Base-by-base conservation (phyloP, 2,113 vertebrate genomes). In the Aix galericulata region DNA sequence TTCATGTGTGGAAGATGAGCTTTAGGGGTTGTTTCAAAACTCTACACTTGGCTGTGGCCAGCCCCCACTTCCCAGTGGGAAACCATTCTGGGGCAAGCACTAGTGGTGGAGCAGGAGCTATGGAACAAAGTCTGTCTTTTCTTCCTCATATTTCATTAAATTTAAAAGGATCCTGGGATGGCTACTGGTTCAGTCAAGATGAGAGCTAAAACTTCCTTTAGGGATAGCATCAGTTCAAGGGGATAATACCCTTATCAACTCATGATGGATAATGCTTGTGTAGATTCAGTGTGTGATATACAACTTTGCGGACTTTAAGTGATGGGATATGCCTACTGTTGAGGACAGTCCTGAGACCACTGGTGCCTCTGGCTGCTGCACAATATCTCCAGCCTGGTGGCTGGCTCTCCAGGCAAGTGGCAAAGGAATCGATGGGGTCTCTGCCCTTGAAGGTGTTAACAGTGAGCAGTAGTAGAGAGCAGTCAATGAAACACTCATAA, bases 61-160 rank as follows among this genome's bases (percentile, higher is more conserved):
- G 12, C 9, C 12, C 13, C 6, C 3, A 13, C 13, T 26, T 26
- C 15, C 17, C 0, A 0, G 4, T 17, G 22, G 55, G 56, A 83
- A 8, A 56, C 29, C 2, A 6, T 68, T 60, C 14, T 34, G 29
- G 31, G 31, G 9, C 55, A 77, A 77, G 6, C 3, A 9, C 22
- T 38, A 25, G 2, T 36, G 22, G 4, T 56, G 16, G 27, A 85
- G 11, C 6, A 1, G 62, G 40, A 86, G 3, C 63, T 62, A 13
- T 6, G 20, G 67, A 66, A 11, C 1, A 55, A 56, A 42, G 4
- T n/a, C 34, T 73, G 6, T 31, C 6, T 86, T 62, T 88, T 62
- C 31, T 31, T 4, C 11, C 17, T 62, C 44, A 52, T 4, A 15
- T 62, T 77, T 88, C 11, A 9, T 17, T 18, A 77, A 77, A 17